Conservation (phyloP, 2,797 vertebrate genomes). For the Sciurus vulgaris region DNA sequence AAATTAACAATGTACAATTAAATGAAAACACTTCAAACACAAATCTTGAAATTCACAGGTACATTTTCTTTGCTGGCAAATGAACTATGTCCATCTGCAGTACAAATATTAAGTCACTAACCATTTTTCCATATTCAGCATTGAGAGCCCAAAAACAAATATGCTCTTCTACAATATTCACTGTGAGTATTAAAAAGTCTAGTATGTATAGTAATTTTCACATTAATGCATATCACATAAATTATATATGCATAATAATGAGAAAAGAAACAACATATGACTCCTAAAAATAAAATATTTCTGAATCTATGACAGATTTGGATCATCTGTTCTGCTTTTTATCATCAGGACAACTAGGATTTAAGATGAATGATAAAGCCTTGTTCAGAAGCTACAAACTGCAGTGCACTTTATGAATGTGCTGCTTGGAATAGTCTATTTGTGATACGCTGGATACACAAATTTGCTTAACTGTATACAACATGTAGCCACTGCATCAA, state of each 20-base stretch:
- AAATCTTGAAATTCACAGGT: not conserved
- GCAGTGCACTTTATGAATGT: not conserved
- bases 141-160: not conserved
- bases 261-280: not conserved
- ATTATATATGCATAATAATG: not conserved
- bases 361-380: not conserved
- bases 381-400: not conserved
- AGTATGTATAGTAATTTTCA: not conserved
- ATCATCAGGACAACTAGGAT: not conserved
- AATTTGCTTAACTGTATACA: not conserved
- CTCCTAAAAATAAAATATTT: not conserved
- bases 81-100: not conserved
- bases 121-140: not conserved
- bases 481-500: not conserved
- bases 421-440: not conserved
- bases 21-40: slow-evolving; percentile 5
- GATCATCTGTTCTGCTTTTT: not conserved
- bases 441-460: not conserved
- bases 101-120: not conserved
- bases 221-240: not conserved
- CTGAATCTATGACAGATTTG: not conserved
- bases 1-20: not conserved
- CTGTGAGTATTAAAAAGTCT: not conserved
- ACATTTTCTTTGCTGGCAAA: not conserved
- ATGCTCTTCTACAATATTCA: not conserved